Base-by-base conservation (phyloP, 2,113 vertebrate species). In the Entelurus aequoreus region DNA sequence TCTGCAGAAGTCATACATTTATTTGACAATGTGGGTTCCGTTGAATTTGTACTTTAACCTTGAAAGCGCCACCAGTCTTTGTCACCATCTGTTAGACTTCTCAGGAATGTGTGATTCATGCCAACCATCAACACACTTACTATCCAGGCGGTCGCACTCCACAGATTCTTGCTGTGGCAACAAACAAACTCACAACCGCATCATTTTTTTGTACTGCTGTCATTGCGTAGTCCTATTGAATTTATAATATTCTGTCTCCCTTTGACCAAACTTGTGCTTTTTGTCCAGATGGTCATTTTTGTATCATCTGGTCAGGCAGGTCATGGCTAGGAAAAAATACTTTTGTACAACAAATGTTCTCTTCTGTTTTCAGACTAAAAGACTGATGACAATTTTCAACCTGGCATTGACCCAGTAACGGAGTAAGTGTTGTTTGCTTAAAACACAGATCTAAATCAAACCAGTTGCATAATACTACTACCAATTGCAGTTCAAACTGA, bases 241-340 rank as follows among this genome's bases (percentile, higher is more conserved):
- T 56, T 65, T 60, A 8, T 15, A 16, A 62, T 19, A 8, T 15
- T 53, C 15, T 60, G 11, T 21, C 19, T 55, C 55, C 19, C 40
- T 37, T 28, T 50, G 15, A 61, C 35, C 12, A 61, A 16, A 40
- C 15, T 55, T 37, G 54, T 28, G 46, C 44, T 69, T 70, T 63
- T 3, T 14, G 12, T 14, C 56, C 11, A 66, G 38, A 65, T 48
- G 63, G 56, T 54, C 42, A 68, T 77, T 78, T 12, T 76, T 74
- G 53, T n/a, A 46, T 54, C 49, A 48, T 49, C 65, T 65, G 49
- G 16, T 8, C 13, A 52, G n/a, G 15, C 49, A 40, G 6, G 36
- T 37, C 3, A 1, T 68, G 38, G 21, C 37, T n/a, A 44, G 28
- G 28, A 28, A 28, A 0, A 28, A 28, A 57, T 6, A 44, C 16